Conservation (phyloP, 2,113 vertebrate genomes). For the Oenanthe melanoleuca region DNA sequence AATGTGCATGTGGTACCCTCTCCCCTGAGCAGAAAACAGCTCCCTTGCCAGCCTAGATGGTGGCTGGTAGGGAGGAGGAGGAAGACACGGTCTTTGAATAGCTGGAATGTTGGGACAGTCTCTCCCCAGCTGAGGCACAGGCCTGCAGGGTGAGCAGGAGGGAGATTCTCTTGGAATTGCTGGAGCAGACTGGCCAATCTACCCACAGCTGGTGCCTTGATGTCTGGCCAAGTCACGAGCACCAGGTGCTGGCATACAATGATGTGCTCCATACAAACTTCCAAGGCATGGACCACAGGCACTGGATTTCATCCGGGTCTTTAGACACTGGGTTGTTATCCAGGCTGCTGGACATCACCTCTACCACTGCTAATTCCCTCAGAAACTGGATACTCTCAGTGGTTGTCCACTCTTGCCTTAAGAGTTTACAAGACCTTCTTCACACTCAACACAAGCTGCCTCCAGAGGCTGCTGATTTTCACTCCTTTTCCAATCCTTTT, state of each 20-base stretch:
- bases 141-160: neutral
- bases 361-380: neutral
- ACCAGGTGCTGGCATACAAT: fast-evolving
- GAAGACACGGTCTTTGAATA: neutral
- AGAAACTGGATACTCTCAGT: neutral
- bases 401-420: neutral
- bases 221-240: neutral
- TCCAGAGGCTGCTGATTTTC: neutral
- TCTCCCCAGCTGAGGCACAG: neutral
- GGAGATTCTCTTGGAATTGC: neutral
- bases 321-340: neutral
- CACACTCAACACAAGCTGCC: neutral
- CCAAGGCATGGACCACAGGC: fast-evolving
- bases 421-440: neutral
- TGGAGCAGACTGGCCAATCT: neutral
- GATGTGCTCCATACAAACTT: neutral
- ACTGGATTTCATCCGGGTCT: neutral
- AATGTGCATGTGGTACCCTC: neutral
- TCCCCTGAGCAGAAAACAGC: neutral
- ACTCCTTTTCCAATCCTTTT: neutral
- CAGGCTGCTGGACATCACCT: neutral
- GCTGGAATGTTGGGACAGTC: neutral
- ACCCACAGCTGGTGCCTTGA: neutral
- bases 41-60: neutral
- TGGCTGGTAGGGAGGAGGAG: neutral